phyloP scores from a whole-genome alignment of 1,140 invertebrate genomes.

The Pentalonia nigronervosa region DNA sequence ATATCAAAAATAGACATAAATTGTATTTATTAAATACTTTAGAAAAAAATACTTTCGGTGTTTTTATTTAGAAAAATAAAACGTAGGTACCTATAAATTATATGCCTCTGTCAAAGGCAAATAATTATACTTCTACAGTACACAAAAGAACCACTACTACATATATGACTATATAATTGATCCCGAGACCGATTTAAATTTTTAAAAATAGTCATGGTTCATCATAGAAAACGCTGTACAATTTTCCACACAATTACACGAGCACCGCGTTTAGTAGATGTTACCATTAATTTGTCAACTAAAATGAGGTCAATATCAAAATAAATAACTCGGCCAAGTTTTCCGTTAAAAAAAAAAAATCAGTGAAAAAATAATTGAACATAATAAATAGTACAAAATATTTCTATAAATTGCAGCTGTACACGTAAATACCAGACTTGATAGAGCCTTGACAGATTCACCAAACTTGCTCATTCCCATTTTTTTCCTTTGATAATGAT shows the following conservation, averaged over 20 bases:
- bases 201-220: constrained; percentile 7
- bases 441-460: background rate
- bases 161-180: background rate
- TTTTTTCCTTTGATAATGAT: background rate
- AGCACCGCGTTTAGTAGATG: background rate
- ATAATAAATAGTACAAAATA: background rate
- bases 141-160: background rate
- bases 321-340: constrained; percentile 6
- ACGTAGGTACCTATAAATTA: background rate
- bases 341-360: background rate
- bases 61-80: background rate
- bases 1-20: background rate
- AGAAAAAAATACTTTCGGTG: background rate
- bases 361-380: background rate
- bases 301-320: constrained; percentile 4
- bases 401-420: background rate
- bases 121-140: background rate
- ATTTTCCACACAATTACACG: background rate
- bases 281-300: background rate
- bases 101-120: background rate
- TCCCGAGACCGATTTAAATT: background rate
- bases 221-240: background rate
- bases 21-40: background rate
- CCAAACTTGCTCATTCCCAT: background rate
- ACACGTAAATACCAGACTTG: background rate